These are phyloP conservation scores for Drosophila varians DNA, from an alignment of 1,140 invertebrate genomes.

Conservation along the genomic window DNA sequence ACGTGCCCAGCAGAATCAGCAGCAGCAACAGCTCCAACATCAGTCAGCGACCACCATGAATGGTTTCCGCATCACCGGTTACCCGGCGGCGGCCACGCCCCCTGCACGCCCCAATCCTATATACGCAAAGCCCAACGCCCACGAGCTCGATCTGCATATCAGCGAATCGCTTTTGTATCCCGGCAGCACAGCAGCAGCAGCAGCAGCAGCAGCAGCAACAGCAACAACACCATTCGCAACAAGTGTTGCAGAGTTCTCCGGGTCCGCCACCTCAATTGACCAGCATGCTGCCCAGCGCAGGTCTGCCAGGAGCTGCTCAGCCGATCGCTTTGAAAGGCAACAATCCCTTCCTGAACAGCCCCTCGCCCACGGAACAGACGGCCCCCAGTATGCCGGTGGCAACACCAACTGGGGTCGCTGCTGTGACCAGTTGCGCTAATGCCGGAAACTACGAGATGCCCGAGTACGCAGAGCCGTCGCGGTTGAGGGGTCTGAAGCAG, in stretches of 20 bases:
- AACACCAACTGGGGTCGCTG: background rate
- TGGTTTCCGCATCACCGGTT: conserved; percentile 80
- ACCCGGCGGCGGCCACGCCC: conserved; percentile 73
- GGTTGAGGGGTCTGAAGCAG: conserved; percentile 70
- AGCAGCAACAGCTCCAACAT: conserved; percentile 33
- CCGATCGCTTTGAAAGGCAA: conserved; percentile 78
- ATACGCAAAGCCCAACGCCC: conserved; percentile 60
- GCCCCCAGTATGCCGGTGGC: conserved; percentile 22
- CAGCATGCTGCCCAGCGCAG: conserved; percentile 60
- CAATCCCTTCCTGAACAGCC: conserved; percentile 79
- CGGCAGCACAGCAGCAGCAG: conserved; percentile 66
- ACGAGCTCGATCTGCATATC: conserved; percentile 73
- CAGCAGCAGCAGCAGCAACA: conserved; percentile 39
- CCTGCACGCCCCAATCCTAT: conserved; percentile 51
- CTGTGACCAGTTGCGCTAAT: conserved; percentile 17
- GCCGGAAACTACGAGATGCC: conserved; percentile 69
- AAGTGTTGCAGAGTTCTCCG: conserved; percentile 56
- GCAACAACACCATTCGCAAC: conserved; percentile 28
- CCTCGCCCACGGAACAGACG: conserved; percentile 65
- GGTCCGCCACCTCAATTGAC: conserved; percentile 73
- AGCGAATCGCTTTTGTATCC: conserved; percentile 71
- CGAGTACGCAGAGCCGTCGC: conserved; percentile 76
- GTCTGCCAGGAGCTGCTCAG: conserved; percentile 63
- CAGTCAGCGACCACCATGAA: conserved; percentile 56
- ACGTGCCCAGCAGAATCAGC: conserved; percentile 49